A percentile compares a stretch with the other conserved stretches of the same genome.
Conservation (phyloP, 1,140 invertebrate genomes). For the Centruroides sculpturatus region DNA sequence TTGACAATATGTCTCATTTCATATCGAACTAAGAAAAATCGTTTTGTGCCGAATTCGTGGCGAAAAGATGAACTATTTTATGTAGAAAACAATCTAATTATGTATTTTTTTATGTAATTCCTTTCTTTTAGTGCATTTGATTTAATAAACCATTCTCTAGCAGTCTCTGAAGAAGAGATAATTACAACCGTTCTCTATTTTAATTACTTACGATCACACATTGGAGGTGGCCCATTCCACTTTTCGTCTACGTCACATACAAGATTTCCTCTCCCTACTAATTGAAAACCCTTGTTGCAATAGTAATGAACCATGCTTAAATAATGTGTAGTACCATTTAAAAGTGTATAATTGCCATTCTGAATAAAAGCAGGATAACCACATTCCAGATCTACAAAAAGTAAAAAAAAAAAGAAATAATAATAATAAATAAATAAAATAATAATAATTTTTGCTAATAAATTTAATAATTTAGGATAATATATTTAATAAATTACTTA, state of each 20-base stretch:
- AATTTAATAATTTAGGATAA: too few relatives aligned
- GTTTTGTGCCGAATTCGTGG: too few relatives aligned
- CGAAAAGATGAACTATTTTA: too few relatives aligned
- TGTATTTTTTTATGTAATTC: too few relatives aligned
- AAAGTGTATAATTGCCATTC: constrained; percentile 60
- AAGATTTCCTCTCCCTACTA: constrained; percentile 60
- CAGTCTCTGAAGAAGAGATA: too few relatives aligned
- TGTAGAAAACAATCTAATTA: too few relatives aligned
- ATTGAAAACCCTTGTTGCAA: constrained; percentile 67
- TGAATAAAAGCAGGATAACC: constrained; percentile 70
- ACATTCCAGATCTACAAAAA: constrained; percentile 60
- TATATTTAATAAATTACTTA: constrained; percentile 34
- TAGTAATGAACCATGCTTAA: constrained; percentile 67
- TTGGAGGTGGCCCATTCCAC: constrained; percentile 84
- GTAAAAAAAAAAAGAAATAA: background rate
- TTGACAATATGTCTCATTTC: too few relatives aligned
- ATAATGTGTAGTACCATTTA: constrained; percentile 71
- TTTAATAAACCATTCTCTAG: too few relatives aligned
- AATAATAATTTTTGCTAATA: background rate
- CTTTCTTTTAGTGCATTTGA: too few relatives aligned
- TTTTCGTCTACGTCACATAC: constrained; percentile 82
- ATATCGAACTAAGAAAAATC: too few relatives aligned
- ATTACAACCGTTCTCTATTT: too few relatives aligned
- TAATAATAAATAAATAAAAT: background rate
- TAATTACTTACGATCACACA: constrained; percentile 53